These are phyloP conservation scores for Siderastrea siderea DNA, from an alignment of 92 coral and sea anemone species.

Conservation along the genomic window DNA sequence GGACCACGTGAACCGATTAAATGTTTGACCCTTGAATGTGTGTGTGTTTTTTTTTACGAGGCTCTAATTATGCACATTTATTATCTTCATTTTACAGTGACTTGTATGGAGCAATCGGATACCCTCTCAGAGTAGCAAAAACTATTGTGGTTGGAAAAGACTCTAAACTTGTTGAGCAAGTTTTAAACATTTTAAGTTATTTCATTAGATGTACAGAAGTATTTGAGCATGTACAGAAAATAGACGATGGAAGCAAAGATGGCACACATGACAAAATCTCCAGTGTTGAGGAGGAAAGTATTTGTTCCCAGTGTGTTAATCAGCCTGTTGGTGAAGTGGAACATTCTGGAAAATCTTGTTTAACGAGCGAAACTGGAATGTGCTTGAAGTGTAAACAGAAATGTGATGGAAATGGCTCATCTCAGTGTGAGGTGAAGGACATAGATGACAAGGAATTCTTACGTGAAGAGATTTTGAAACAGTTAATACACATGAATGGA, in stretches of 20 bases:
- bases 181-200: slow-evolving; percentile 85
- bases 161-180: slow-evolving; percentile 73
- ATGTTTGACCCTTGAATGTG: neutral
- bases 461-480: slow-evolving; percentile 6
- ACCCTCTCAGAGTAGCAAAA: slow-evolving; percentile 84
- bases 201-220: slow-evolving; percentile 98
- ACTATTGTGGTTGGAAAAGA: slow-evolving; percentile 90
- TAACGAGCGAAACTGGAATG: neutral
- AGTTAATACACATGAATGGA: slow-evolving; percentile 30
- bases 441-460: neutral
- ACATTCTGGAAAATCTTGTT: slow-evolving; percentile 5
- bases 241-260: slow-evolving; percentile 34
- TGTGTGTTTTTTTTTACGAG: neutral
- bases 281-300: slow-evolving; percentile 9
- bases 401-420: neutral
- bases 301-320: slow-evolving; percentile 35
- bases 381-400: slow-evolving; percentile 27
- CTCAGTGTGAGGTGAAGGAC: neutral
- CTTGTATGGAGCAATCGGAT: slow-evolving; percentile 94
- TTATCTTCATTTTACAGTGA: slow-evolving; percentile 62
- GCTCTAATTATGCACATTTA: neutral
- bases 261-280: neutral
- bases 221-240: slow-evolving; percentile 78
- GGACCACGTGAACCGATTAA: no score
- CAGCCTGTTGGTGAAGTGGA: neutral